Evolutionary conservation across 2,888 invertebrate species (phyloP), one percentile per base, ranked within the genome.

Genomic region (Abscondita cerata): DNA sequence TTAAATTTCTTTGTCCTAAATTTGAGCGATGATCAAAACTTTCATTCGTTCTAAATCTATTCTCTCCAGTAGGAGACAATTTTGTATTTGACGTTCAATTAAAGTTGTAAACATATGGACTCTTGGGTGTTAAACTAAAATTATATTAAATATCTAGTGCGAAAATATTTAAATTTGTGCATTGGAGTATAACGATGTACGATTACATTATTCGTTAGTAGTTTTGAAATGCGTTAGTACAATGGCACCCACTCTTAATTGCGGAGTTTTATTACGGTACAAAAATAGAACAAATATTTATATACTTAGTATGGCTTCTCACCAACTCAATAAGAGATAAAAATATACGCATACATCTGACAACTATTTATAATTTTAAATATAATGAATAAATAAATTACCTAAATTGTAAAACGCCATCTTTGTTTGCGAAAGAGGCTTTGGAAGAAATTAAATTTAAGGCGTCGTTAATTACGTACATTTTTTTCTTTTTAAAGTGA

Each of bases 251-350:
- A 52, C 47, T 44, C 52, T 13, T 40, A 36, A 20, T 50, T 51
- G 33, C 25, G 12, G n/a, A 16, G 56, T 40, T 52, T 58, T 58
- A 52, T 52, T 52, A 36, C 46, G 11, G 50, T 16, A 40, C 46
- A 46, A 52, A 58, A 52, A 52, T 58, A 58, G 52, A 58, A 44
- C 46, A 52, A 52, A 52, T 52, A 52, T 52, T 52, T 52, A 41
- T 40, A 19, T 52, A 51, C 36, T 11, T 11, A 38, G 9, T 38
- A 12, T 51, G 36, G 51, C 51, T 51, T 51, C 36, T 19, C 48
- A 48, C 36, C 51, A 51, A 36, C 12, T 41, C 25, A 40, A 40
- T 52, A 20, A 36, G 36, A 36, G 11, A 12, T 36, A n/a, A 12
- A 36, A 36, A 12, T 25, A 25, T 25, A 25, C 25, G 6, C 25